phyloP scores from a whole-genome alignment of 2,113 vertebrate species.

The Macquaria ambigua region DNA sequence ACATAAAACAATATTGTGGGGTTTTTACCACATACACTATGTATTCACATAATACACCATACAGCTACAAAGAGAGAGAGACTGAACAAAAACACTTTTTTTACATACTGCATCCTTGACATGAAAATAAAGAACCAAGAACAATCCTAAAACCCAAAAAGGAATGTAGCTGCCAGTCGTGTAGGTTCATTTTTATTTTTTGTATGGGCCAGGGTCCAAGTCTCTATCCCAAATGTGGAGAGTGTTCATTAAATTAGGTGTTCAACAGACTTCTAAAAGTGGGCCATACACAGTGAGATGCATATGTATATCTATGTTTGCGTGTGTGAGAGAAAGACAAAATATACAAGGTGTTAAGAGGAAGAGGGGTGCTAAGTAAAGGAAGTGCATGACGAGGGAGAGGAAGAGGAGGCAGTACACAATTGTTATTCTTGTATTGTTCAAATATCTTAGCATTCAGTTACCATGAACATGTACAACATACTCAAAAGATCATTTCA shows the following conservation, averaged over 20 bases:
- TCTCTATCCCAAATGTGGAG: conserved; percentile 57
- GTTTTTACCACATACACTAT: conserved; percentile 88
- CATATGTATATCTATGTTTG: conserved; percentile 55
- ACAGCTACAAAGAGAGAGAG: conserved; percentile 90
- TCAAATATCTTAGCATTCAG: conserved; percentile 71
- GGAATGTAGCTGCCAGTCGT: conserved; percentile 89
- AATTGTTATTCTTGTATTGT: conserved; percentile 55
- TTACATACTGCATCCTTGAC: conserved; percentile 90
- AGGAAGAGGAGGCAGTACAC: conserved; percentile 64
- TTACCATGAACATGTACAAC: conserved; percentile 74
- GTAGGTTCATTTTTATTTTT: conserved; percentile 67
- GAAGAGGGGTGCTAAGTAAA: conserved; percentile 60
- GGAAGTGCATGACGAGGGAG: conserved; percentile 67
- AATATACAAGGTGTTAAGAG: conserved; percentile 74
- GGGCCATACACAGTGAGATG: conserved; percentile 69
- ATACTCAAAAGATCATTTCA: conserved; percentile 62
- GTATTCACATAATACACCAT: conserved; percentile 90
- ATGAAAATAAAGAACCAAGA: conserved; percentile 85
- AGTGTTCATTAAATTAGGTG: conserved; percentile 59
- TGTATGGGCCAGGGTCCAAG: conserved; percentile 59
- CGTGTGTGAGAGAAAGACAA: conserved; percentile 56
- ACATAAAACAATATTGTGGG: conserved; percentile 90
- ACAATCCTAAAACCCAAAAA: conserved; percentile 85
- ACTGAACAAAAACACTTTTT: conserved; percentile 86
- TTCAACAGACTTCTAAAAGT: conserved; percentile 51